Evolutionary conservation across 2,888 invertebrate species (phyloP), one percentile per base, ranked within the genome.

Genomic region (Darwinula stevensoni): DNA sequence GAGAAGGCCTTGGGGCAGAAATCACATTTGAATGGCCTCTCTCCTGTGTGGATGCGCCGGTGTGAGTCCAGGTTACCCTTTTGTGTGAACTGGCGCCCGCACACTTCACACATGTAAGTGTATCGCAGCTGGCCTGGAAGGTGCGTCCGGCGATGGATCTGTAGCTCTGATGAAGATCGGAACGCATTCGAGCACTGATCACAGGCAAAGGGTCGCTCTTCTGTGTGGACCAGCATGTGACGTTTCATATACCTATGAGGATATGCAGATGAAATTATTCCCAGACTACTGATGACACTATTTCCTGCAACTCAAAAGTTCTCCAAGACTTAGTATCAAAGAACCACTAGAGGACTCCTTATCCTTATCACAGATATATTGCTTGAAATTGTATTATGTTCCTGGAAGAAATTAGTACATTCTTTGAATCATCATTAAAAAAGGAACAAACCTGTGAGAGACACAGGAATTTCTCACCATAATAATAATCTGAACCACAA

Each of bases 1-100:
- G 80, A 80, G 46, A 82, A 82, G 1, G 78, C 78, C 3, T 80
- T 61, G 9, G 69, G 70, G 49, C 80, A 82, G 3, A 78, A 74
- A 37, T 72, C 67, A 47, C 80, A 82, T 44, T 76, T 70, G 53
- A 80, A 80, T 1, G 80, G 80, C 2, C 80, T 62, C 51, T 80
- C 80, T 52, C 80, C 80, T 36, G 80, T 82, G 51, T 82, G 82
- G 40, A 80, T 80, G 36, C 82, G 63, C 27, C 58, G 50, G 50
- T 82, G 82, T 11, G 80, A 80, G 53, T 76, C 76, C 35, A 82
- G 57, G 50, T 82, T 82, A 51, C 80, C 80, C 52, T n/a, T 6
- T 9, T 22, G 9, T 22, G 9, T 22, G 22, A 22, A 22, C n/a
- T n/a, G 22, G 9, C n/a, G 6, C 9, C n/a, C 22, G n/a, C 22